A percentile compares a stretch with the other conserved stretches of the same genome.
Conservation (phyloP, 2,113 vertebrate species). For the Poecilia latipinna region DNA sequence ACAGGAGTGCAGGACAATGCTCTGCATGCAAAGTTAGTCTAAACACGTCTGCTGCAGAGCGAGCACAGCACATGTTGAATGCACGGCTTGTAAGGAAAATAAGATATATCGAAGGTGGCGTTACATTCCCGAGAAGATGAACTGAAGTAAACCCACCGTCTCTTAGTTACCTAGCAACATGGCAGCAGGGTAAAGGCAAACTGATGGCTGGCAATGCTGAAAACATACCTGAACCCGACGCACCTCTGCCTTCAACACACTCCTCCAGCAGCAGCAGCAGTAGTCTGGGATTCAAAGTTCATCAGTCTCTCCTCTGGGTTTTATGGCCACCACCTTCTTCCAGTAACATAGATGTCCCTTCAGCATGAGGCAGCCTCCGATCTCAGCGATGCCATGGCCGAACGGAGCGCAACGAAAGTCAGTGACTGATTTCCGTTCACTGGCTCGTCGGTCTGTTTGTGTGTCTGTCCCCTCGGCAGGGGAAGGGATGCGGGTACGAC, state of each 20-base stretch:
- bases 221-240: slow-evolving; percentile 73
- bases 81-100: background rate
- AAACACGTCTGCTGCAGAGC: slow-evolving; percentile 2
- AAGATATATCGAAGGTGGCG: slow-evolving; percentile 9
- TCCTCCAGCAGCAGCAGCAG: slow-evolving; percentile 1
- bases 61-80: background rate
- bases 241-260: slow-evolving; percentile 21
- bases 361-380: slow-evolving; percentile 27
- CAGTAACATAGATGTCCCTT: background rate
- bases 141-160: slow-evolving; percentile 73
- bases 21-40: slow-evolving; percentile 7
- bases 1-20: too few species aligned
- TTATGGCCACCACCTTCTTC: slow-evolving; percentile 8
- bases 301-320: slow-evolving; percentile 17
- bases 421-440: slow-evolving; percentile 51
- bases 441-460: slow-evolving; percentile 23
- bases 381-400: slow-evolving; percentile 34
- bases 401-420: slow-evolving; percentile 44
- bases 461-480: slow-evolving; percentile 28
- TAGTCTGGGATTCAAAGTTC: slow-evolving; percentile 47
- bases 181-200: slow-evolving; percentile 68
- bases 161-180: slow-evolving; percentile 81
- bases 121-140: slow-evolving; percentile 36
- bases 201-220: slow-evolving; percentile 54
- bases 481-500: slow-evolving; percentile 36